Percentiles rank a stretch among this genome's conserved stretches.
Conservation (phyloP, 2,888 invertebrate genomes). For the Platynereis dumerilii region DNA sequence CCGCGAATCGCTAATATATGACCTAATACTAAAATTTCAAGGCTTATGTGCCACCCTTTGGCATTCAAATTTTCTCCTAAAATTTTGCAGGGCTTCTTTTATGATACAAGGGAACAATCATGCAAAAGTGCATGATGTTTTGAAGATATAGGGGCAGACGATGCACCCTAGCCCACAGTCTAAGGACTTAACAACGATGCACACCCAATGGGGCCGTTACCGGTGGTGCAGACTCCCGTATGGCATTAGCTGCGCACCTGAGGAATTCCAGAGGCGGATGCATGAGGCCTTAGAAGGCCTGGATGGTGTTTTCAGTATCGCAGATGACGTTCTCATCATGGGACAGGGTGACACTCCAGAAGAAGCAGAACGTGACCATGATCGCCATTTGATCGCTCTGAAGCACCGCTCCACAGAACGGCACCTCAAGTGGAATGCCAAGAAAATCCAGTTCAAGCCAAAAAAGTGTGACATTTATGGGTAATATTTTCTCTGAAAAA, state of each 20-base stretch:
- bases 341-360: constrained; percentile 21
- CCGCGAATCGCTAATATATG: too few relatives aligned
- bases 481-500: constrained; percentile 2
- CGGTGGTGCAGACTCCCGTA: constrained; percentile 18
- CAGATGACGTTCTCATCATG: constrained; percentile 21
- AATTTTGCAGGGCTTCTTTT: too few relatives aligned
- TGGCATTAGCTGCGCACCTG: constrained; percentile 22
- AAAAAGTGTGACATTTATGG: constrained; percentile 7
- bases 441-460: constrained; percentile 12
- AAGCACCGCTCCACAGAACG: constrained; percentile 6
- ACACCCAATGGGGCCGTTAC: constrained; percentile 17
- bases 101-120: too few relatives aligned
- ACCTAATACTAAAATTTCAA: too few relatives aligned
- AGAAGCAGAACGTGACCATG: constrained; percentile 18
- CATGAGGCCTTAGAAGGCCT: constrained; percentile 14
- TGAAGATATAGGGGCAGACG: too few relatives aligned
- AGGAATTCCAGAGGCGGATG: constrained; percentile 22
- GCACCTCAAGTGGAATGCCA: constrained; percentile 9
- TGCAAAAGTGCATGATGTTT: too few relatives aligned
- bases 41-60: too few relatives aligned
- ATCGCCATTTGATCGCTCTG: constrained; percentile 11
- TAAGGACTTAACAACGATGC: constrained; percentile 19
- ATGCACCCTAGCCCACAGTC: too few relatives aligned
- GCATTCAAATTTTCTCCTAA: too few relatives aligned
- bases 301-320: constrained; percentile 10